These are phyloP conservation scores for Atta colombica DNA, from an alignment of 1,140 invertebrate genomes.

Conservation along the genomic window DNA sequence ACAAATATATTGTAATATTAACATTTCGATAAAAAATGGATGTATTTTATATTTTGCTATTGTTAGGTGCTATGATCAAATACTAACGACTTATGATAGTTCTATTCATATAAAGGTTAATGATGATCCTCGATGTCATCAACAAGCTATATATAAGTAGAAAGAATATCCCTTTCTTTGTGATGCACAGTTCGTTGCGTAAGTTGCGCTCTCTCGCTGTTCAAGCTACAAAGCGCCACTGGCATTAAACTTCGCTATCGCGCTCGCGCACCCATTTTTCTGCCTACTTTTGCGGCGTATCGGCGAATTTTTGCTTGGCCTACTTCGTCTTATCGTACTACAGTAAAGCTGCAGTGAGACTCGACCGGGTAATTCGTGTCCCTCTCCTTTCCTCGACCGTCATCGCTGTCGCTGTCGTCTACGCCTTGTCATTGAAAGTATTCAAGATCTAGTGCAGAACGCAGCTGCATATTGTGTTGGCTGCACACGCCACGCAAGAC, in stretches of 20 bases:
- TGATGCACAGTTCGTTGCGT: constrained; percentile 68
- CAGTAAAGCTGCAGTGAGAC: constrained; percentile 50
- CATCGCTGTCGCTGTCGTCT: constrained; percentile 23
- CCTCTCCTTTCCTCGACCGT: constrained; percentile 44
- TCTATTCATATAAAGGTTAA: background rate
- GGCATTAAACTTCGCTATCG: constrained; percentile 77
- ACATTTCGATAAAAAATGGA: too few relatives aligned
- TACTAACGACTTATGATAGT: background rate
- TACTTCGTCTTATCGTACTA: constrained; percentile 83
- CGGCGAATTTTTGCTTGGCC: constrained; percentile 84
- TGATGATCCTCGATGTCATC: background rate
- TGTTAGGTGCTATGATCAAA: background rate
- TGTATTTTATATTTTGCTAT: background rate
- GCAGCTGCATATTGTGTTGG: constrained; percentile 58
- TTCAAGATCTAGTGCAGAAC: constrained; percentile 85
- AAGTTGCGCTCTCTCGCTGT: constrained; percentile 63
- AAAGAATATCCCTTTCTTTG: background rate
- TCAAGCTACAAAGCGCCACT: constrained; percentile 55
- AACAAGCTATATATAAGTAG: background rate
- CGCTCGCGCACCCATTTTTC: constrained; percentile 83
- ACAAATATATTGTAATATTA: background rate
- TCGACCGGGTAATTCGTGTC: constrained; percentile 48
- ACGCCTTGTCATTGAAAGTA: constrained; percentile 83
- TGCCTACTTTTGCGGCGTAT: constrained; percentile 84
- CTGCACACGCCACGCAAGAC: constrained; percentile 55